phyloP scores from a whole-genome alignment of 2,888 invertebrate genomes.

The Liopterus haemorrhoidalis region DNA sequence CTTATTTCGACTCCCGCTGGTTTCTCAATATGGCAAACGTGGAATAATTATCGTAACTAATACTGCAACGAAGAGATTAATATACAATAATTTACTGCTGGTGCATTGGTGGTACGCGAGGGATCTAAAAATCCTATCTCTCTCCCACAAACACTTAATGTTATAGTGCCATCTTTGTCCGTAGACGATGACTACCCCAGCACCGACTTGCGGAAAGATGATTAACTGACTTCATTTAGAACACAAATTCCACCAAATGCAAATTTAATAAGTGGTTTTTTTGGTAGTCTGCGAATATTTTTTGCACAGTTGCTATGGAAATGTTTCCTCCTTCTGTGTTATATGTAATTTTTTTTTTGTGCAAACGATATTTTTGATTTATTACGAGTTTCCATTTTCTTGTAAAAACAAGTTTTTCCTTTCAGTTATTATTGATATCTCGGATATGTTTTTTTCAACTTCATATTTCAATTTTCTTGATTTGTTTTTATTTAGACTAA shows the following conservation, averaged over 20 bases:
- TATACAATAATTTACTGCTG: constrained; percentile 48
- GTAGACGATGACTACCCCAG: constrained; percentile 35
- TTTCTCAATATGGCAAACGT: constrained; percentile 25
- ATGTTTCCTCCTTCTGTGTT: too few species aligned
- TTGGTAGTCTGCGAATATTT: constrained; percentile 31
- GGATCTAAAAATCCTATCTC: constrained; percentile 33
- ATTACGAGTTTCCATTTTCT: too few species aligned
- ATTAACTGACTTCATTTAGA: constrained; percentile 47
- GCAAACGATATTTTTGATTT: too few species aligned
- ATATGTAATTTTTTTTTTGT: too few species aligned
- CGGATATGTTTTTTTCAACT: too few species aligned
- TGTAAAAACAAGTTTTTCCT: too few species aligned
- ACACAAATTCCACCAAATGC: constrained; percentile 47
- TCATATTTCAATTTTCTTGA: too few species aligned
- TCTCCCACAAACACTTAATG: constrained; percentile 3
- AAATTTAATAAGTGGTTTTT: constrained; percentile 47
- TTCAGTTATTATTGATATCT: too few species aligned
- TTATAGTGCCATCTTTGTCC: constrained; percentile 9
- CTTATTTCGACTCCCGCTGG: not conserved
- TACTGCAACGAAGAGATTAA: constrained; percentile 48
- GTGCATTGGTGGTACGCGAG: constrained; percentile 29
- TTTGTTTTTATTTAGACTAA: too few species aligned
- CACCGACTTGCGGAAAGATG: constrained; percentile 40
- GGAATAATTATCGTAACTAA: constrained; percentile 47
- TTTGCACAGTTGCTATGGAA: constrained; percentile 28